Base-by-base conservation (phyloP, 1,140 invertebrate species). In the Macrocentrus cingulum region DNA sequence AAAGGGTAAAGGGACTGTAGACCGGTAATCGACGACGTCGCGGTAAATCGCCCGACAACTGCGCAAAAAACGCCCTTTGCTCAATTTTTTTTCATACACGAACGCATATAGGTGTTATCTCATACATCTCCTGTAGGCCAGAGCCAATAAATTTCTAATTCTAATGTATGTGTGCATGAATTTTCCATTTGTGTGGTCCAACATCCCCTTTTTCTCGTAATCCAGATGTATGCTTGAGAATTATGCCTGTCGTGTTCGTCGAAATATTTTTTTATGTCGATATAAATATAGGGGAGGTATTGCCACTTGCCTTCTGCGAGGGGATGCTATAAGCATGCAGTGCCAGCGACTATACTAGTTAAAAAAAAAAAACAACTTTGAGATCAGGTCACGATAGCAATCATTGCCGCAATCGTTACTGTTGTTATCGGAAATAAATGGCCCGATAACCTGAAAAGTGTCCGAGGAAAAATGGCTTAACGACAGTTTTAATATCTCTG, bases 61-160 rank as follows among this genome's bases (percentile, higher is more conserved):
- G 19, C 50, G 37, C 15, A 32, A 16, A 23, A 15, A n/a, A n/a
- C n/a, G n/a, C n/a, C n/a, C n/a, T n/a, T n/a, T n/a, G n/a, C n/a
- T n/a, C n/a, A n/a, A n/a, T n/a, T n/a, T n/a, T n/a, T n/a, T n/a
- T n/a, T n/a, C n/a, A n/a, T n/a, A n/a, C n/a, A n/a, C n/a, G n/a
- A n/a, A n/a, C 42, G 36, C 36, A 56, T 60, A 56, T 56, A 13
- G n/a, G n/a, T n/a, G n/a, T n/a, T n/a, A n/a, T n/a, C 50, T 15
- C 45, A 23, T 53, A 44, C 19, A 50, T 36, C 20, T 13, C 11
- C 8, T 60, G 32, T 41, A 57, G 45, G 34, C 52, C 36, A 41
- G 41, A 39, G 56, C 62, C 62, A 66, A 70, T 69, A 65, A 67
- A 58, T 36, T 56, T 45, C 51, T 65, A 70, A 68, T 69, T 67